Evolutionary conservation across 2,797 vertebrate genomes (phyloP).

Genomic region (Ispidina lecontei): DNA sequence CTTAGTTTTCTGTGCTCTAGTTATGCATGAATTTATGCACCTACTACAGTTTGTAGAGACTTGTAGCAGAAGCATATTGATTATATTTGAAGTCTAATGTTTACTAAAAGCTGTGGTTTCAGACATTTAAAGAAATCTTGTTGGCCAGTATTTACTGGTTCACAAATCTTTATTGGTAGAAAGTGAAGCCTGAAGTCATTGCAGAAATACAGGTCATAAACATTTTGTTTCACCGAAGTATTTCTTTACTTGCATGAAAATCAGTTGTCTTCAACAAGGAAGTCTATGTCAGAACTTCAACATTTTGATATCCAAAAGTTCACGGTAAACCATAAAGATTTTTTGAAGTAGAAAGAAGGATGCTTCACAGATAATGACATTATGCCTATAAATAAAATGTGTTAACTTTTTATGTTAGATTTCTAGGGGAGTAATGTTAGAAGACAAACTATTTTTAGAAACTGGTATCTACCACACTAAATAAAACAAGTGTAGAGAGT

Average conservation of each 20-base stretch:
- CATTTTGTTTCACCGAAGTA: neutral
- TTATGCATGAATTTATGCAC: neutral
- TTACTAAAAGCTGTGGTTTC: neutral
- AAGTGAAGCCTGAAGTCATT: neutral
- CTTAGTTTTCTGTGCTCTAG: neutral
- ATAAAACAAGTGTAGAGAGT: neutral
- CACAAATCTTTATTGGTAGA: neutral
- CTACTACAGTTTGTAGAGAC: neutral
- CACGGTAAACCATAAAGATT: neutral
- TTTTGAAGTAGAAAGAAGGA: neutral
- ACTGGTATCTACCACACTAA: neutral
- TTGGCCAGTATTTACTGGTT: neutral
- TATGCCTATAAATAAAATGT: neutral
- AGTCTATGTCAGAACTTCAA: neutral
- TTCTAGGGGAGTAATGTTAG: neutral
- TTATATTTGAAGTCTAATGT: neutral
- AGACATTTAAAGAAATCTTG: neutral
- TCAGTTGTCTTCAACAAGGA: neutral
- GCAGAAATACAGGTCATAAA: neutral
- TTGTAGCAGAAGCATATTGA: neutral
- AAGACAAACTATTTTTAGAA: neutral
- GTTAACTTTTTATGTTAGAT: neutral
- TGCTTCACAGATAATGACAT: neutral
- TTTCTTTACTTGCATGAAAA: neutral
- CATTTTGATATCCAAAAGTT: neutral